Evolutionary conservation across 2,113 vertebrate genomes (phyloP).

Genomic region (Phainopepla nitens): DNA sequence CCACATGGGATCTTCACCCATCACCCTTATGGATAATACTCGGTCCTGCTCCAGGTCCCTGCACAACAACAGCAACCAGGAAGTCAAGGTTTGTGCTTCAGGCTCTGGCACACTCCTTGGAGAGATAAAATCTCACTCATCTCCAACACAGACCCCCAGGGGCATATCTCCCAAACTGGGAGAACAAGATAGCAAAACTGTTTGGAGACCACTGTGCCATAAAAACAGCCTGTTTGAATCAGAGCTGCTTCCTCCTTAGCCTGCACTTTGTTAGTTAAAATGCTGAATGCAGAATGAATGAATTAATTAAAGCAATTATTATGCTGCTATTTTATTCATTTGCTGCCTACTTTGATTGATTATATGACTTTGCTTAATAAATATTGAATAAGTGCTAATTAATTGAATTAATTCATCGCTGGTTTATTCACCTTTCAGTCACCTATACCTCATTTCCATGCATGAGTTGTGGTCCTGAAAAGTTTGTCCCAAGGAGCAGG

Average conservation of each 20-base stretch:
- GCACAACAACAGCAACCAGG: not conserved
- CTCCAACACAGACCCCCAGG: not conserved
- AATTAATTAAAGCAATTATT: conserved; percentile 19
- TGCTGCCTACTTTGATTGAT: conserved; percentile 4
- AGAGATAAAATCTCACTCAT: not conserved
- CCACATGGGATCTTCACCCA: not conserved
- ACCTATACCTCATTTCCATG: not conserved
- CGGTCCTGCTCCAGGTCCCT: not conserved
- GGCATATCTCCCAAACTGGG: not conserved
- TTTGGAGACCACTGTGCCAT: not conserved
- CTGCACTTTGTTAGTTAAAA: not conserved
- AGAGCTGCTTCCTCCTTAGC: not conserved
- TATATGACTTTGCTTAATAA: conserved; percentile 15
- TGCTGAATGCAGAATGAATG: not conserved
- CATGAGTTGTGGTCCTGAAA: not conserved
- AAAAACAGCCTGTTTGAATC: not conserved
- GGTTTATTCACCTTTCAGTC: not conserved
- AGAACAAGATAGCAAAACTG: not conserved
- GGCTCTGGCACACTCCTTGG: not conserved
- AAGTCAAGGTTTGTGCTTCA: not conserved
- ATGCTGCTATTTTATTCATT: not conserved
- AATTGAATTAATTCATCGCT: not conserved
- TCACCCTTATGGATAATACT: not conserved
- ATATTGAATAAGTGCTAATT: conserved; percentile 27
- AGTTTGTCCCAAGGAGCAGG: not conserved